Evolutionary conservation across 2,113 vertebrate genomes (phyloP), one percentile per base, ranked within the genome.

Genomic region (Dendropsophus ebraccatus): DNA sequence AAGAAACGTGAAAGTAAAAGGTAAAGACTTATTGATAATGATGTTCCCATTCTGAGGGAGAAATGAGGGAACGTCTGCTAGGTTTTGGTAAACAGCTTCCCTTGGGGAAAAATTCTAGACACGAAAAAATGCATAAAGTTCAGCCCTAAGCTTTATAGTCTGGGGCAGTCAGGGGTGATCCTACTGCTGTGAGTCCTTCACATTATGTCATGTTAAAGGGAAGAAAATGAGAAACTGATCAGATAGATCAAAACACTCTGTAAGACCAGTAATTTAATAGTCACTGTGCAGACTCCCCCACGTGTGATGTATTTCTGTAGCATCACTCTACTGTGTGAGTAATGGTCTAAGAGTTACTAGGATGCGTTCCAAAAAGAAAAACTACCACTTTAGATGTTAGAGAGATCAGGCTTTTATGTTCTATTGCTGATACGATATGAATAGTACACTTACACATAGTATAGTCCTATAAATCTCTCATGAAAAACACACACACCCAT

Each of bases 41-140:
- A 65, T 16, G 9, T 19, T 45, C 52, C 32, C 5, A 25, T 47
- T 37, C 32, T 60, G 56, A 47, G 5, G n/a, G 16, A 41, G 9
- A 65, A 62, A 65, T 81, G 78, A 81, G 78, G 56, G 21, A 81
- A 81, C 65, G 78, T 65, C 78, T 81, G 16, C 54, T 65, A 81
- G 14, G n/a, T 45, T 23, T 81, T 47, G 25, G 35, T 81, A 25
- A 81, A 65, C 58, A 19, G 56, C 37, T 65, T 58, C 41, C 78
- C 58, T 45, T 65, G 60, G 78, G 78, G 78, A 47, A 23, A 65
- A 81, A 62, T 81, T 62, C 23, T 62, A 81, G 56, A 47, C 78
- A 45, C 10, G 1, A 23, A 41, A 65, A 81, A 81, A 62, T 45
- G 5, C 17, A 30, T 23, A 0, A 28, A 60, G 8, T 81, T 60